Evolutionary conservation across 2,888 invertebrate genomes (phyloP).

Genomic region (Habrosyne pyritoides): DNA sequence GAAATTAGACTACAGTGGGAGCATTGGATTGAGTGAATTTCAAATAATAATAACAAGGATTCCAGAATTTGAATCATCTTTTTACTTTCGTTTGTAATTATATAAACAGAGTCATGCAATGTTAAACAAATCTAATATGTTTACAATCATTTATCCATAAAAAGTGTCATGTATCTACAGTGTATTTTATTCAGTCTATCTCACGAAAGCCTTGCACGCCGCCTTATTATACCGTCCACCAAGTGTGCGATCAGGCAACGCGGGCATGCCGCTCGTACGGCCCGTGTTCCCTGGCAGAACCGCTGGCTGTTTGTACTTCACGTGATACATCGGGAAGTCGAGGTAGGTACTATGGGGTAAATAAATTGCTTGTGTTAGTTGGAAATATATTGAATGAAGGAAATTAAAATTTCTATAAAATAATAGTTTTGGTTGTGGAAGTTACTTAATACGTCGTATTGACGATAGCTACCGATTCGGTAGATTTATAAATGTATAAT

Average conservation of each 20-base stretch:
- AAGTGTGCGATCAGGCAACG: conserved; percentile 82
- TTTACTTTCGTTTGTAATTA: conserved; percentile 80
- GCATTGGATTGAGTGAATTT: conserved; percentile 84
- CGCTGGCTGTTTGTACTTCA: conserved; percentile 83
- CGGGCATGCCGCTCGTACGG: conserved; percentile 75
- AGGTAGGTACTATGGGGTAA: conserved; percentile 76
- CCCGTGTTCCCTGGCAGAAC: conserved; percentile 80
- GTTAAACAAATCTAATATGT: background rate
- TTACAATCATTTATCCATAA: no score
- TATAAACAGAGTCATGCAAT: background rate
- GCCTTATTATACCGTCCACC: conserved; percentile 81
- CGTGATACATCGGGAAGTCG: conserved; percentile 81
- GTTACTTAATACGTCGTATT: no score
- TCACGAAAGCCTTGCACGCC: conserved; percentile 79
- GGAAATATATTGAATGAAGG: background rate
- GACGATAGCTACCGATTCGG: no score
- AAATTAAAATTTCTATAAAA: no score
- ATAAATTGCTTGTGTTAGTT: conserved; percentile 1
- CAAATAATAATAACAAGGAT: conserved; percentile 84
- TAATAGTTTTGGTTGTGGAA: no score
- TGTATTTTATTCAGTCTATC: conserved; percentile 35
- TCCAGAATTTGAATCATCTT: conserved; percentile 84
- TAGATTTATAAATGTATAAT: conserved; percentile 2
- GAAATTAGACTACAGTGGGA: conserved; percentile 82
- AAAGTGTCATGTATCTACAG: no score